Evolutionary conservation across 1,140 invertebrate genomes (phyloP).

Genomic region (Triops cancriformis): DNA sequence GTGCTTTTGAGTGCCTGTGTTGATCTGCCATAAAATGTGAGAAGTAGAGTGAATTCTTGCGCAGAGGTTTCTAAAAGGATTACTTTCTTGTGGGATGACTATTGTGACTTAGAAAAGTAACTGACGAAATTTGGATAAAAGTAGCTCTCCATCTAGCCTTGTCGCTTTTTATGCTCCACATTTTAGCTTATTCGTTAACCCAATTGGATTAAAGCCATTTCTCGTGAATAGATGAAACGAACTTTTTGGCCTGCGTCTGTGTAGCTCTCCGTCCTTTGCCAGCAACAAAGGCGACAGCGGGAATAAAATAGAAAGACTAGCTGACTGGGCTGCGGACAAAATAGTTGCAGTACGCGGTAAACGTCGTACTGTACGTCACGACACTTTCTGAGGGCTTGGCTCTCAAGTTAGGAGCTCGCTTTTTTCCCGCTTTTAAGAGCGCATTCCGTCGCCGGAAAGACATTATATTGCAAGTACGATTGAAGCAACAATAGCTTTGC

Average conservation of each 20-base stretch:
- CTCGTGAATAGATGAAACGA: not conserved
- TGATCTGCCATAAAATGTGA: too few species aligned
- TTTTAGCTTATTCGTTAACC: not conserved
- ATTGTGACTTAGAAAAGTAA: not conserved
- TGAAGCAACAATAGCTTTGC: not conserved
- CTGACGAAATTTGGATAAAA: not conserved
- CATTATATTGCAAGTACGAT: not conserved
- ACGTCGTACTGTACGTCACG: not conserved
- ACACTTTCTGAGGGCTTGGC: not conserved
- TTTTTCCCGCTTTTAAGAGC: not conserved
- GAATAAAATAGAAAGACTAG: not conserved
- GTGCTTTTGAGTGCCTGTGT: too few species aligned
- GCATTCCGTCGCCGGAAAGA: not conserved
- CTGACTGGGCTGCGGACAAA: not conserved
- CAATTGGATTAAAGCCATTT: conserved; percentile 10
- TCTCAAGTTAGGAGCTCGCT: not conserved
- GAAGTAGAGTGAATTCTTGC: too few species aligned
- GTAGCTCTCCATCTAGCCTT: not conserved
- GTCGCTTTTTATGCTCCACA: not conserved
- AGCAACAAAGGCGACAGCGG: not conserved
- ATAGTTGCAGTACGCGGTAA: not conserved
- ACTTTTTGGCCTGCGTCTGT: not conserved
- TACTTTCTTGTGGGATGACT: not conserved
- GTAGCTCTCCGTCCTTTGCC: not conserved
- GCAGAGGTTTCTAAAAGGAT: too few species aligned